phyloP scores from a whole-genome alignment of 2,888 invertebrate genomes.

The Orgyia antiqua region DNA sequence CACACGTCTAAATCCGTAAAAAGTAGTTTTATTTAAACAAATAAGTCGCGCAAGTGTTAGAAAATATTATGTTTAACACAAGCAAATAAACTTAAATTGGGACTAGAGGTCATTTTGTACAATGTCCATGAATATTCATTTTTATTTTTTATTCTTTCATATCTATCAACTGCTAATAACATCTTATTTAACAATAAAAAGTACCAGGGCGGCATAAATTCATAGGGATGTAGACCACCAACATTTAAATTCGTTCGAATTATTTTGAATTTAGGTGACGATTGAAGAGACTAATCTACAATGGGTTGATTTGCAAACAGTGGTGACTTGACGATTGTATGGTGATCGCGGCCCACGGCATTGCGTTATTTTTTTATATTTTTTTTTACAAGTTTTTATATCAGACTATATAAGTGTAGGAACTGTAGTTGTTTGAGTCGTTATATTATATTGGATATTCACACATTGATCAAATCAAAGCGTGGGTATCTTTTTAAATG shows the following conservation, averaged over 20 bases:
- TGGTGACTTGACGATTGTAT: slow-evolving; percentile 67
- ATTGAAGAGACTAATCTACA: slow-evolving; percentile 57
- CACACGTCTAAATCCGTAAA: too few species aligned
- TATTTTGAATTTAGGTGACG: slow-evolving; percentile 46
- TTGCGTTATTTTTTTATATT: slow-evolving; percentile 3
- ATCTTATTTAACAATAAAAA: slow-evolving; percentile 5
- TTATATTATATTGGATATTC: too few species aligned
- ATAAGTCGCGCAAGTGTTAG: too few species aligned
- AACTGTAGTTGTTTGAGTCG: too few species aligned
- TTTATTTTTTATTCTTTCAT: neutral
- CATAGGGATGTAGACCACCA: slow-evolving; percentile 47
- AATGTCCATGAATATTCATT: too few species aligned
- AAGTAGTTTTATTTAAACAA: too few species aligned
- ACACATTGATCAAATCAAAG: too few species aligned
- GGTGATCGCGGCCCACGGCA: slow-evolving; percentile 47
- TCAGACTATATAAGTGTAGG: neutral
- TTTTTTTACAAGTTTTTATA: neutral
- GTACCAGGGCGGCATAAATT: slow-evolving; percentile 30
- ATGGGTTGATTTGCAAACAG: slow-evolving; percentile 72
- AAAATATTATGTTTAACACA: too few species aligned
- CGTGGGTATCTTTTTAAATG: too few species aligned
- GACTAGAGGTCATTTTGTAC: too few species aligned
- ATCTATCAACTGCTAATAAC: neutral
- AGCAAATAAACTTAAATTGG: too few species aligned
- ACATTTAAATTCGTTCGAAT: slow-evolving; percentile 32